Conservation (phyloP, 2,113 vertebrate species). For the Caloenas nicobarica region DNA sequence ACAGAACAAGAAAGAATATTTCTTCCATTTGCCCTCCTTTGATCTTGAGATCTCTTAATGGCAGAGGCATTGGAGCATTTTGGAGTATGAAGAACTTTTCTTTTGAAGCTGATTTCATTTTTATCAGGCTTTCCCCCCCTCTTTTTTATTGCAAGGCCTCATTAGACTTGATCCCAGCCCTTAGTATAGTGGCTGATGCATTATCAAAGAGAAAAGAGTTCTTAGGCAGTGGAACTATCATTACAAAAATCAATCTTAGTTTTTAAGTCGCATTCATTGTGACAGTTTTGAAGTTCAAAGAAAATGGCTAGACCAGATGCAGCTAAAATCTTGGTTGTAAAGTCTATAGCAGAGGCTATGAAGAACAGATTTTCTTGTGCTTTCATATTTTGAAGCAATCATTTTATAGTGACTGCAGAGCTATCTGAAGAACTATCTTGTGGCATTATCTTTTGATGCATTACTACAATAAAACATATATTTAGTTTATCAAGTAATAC, state of each 20-base stretch:
- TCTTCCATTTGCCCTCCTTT: neutral
- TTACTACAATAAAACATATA: neutral
- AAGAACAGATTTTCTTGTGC: neutral
- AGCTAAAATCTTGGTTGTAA: neutral
- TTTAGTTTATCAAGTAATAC: slow-evolving; percentile 46
- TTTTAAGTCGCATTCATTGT: neutral
- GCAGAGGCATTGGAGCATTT: neutral
- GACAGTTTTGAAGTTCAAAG: neutral
- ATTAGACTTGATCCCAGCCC: neutral
- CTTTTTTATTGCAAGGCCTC: neutral
- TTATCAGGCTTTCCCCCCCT: neutral
- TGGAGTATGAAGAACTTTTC: neutral
- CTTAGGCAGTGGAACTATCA: neutral
- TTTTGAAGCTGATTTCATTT: neutral
- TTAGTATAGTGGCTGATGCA: neutral
- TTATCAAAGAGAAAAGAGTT: neutral
- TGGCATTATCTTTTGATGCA: neutral
- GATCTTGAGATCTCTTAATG: neutral
- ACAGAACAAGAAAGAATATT: neutral
- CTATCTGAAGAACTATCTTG: neutral
- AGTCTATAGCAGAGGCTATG: neutral
- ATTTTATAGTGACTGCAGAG: neutral
- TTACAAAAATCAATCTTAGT: neutral
- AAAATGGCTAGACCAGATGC: neutral
- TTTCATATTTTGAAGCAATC: neutral